Conservation (phyloP, 2,113 vertebrate species). For the Sinocyclocheilus maitianheensis region DNA sequence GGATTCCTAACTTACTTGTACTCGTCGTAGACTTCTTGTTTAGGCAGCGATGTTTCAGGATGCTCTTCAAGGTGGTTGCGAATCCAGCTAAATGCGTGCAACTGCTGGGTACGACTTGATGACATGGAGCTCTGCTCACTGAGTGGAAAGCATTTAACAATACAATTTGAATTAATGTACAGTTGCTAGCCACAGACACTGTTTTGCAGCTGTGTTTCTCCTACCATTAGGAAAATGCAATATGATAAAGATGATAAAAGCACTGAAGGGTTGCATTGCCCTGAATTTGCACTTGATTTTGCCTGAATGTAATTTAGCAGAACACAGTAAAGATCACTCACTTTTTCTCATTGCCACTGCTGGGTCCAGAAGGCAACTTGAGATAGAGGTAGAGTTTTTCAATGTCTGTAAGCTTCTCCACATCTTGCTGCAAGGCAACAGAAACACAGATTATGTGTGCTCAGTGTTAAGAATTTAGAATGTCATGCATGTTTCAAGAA, state of each 20-base stretch:
- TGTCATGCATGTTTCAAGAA: background rate
- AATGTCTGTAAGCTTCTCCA: constrained; percentile 99
- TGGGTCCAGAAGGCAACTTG: constrained; percentile 96
- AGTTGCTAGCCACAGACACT: background rate
- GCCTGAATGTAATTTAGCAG: too few relatives aligned
- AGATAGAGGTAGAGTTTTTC: constrained; percentile 99
- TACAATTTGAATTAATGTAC: background rate
- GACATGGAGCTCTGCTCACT: constrained; percentile 93
- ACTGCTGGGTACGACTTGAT: constrained; percentile 95
- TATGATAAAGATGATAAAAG: background rate
- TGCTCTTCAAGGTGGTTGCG: constrained; percentile 95
- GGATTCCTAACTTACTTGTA: constrained; percentile 89
- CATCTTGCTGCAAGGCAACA: constrained; percentile 89
- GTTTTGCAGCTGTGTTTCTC: background rate
- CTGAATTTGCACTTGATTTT: background rate
- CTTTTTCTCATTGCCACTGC: constrained; percentile 89
- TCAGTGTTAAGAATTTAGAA: background rate
- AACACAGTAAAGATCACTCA: constrained; percentile 57
- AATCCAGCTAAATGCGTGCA: constrained; percentile 97
- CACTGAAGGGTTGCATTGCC: background rate
- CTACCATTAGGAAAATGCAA: background rate
- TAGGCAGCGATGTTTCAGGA: constrained; percentile 97
- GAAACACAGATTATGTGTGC: constrained; percentile 6
- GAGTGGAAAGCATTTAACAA: constrained; percentile 2
- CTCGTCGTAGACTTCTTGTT: constrained; percentile 98